Conservation (phyloP, 2,113 vertebrate genomes). For the Limanda limanda region DNA sequence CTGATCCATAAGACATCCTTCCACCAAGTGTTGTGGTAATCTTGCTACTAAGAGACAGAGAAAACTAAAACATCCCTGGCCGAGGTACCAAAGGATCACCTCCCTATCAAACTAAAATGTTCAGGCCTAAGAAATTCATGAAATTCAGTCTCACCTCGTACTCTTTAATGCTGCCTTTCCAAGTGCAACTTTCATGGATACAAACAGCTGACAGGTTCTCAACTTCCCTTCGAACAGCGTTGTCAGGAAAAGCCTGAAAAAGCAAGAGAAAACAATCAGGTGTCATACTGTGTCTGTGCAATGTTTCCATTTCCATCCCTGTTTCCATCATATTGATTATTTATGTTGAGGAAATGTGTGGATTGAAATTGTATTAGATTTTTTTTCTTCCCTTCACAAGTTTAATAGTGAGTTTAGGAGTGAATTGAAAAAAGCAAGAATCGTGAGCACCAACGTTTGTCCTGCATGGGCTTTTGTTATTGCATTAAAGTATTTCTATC, state of each 20-base stretch:
- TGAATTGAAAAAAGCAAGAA: not conserved
- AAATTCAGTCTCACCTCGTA: conserved; percentile 86
- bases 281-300: not conserved
- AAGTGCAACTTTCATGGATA: conserved; percentile 87
- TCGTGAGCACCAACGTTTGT: not conserved
- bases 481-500: too few relatives aligned
- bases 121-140: not conserved
- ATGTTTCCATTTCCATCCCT: not conserved
- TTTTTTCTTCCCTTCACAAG: not conserved
- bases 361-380: not conserved
- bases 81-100: not conserved
- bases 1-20: too few relatives aligned
- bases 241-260: conserved; percentile 94
- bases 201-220: conserved; percentile 92
- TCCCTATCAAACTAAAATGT: not conserved
- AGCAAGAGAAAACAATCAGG: not conserved
- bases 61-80: too few relatives aligned
- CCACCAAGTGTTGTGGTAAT: too few relatives aligned
- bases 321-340: not conserved
- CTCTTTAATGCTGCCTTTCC: conserved; percentile 94
- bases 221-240: conserved; percentile 94
- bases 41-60: too few relatives aligned
- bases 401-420: not conserved
- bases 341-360: not conserved
- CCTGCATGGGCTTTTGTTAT: not conserved